Conservation (phyloP, 2,113 vertebrate genomes). For the Ailurus styani region DNA sequence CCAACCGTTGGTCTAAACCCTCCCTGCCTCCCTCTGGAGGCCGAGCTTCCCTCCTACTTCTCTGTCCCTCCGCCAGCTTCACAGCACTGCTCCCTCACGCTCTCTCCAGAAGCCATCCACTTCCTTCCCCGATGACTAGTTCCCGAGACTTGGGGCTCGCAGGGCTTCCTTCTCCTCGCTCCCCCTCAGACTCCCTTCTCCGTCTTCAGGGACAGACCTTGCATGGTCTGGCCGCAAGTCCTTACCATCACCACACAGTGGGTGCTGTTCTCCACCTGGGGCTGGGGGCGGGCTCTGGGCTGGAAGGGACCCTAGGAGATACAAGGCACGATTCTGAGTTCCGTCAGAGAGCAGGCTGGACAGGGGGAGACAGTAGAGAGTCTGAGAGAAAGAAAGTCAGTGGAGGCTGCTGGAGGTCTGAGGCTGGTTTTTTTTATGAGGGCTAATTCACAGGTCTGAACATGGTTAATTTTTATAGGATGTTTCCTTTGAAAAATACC, state of each 20-base stretch:
- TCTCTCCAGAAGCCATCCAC: not conserved
- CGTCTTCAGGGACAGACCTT: not conserved
- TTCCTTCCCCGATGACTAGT: not conserved
- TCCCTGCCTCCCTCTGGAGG: not conserved
- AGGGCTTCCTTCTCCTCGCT: not conserved
- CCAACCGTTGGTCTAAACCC: not conserved
- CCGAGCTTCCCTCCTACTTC: not conserved
- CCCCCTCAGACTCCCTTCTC: not conserved
- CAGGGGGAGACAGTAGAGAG: not conserved
- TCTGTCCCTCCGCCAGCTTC: not conserved
- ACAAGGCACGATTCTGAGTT: not conserved
- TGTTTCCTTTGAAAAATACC: conserved; percentile 14
- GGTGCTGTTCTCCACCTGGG: not conserved
- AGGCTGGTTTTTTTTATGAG: not conserved
- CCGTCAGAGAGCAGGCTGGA: not conserved
- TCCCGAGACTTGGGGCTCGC: not conserved
- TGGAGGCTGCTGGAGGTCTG: not conserved
- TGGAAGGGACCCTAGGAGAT: not conserved
- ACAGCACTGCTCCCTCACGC: fast-evolving
- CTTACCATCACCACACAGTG: not conserved
- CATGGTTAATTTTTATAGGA: not conserved
- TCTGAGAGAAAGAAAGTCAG: not conserved
- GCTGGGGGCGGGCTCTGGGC: not conserved
- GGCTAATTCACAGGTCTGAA: not conserved
- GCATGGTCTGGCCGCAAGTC: not conserved